Evolutionary conservation across 2,797 vertebrate species (phyloP), one percentile per base, ranked within the genome.

Genomic region (Myotis daubentonii): DNA sequence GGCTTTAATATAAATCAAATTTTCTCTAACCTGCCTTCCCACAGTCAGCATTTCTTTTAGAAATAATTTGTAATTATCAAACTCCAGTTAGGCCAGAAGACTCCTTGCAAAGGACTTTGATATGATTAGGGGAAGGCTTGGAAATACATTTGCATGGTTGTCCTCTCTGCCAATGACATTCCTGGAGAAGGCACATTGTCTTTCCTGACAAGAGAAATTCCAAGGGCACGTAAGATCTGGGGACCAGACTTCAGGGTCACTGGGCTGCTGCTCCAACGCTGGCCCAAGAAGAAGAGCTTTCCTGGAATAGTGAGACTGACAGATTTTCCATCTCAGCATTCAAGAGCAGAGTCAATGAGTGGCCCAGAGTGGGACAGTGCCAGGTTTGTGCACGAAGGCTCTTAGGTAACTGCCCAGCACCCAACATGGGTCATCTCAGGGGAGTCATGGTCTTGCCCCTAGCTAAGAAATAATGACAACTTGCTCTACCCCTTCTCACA

Each of bases 21-120:
- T 97, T 93, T 65, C 92, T 97, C 88, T 65, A 71, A 92, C 95
- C 75, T 93, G 44, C 83, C 96, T 95, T 97, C 93, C 83, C 86
- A 51, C 51, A 92, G 93, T 89, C 95, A 96, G 91, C 89, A 86
- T 97, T 97, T 97, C 97, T 97, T 78, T 92, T 96, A 96, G 95
- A 98, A 98, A 98, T 97, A 98, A 98, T 97, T 96, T 95, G 95
- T 98, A 95, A 91, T 97, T 98, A 97, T 96, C 97, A 97, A 97
- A 96, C 96, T 97, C 94, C 89, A 95, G 93, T 98, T 97, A 97
- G 96, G 91, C 97, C 94, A 87, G 80, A 94, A 97, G 95, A 87
- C 94, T 98, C 96, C 30, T 93, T 97, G 96, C 78, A 88, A 95
- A 98, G 94, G 70, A 96, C 91, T 97, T 97, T 93, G 96, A 95